These are phyloP conservation scores for Lasiommata megera DNA, from an alignment of 2,888 invertebrate species.

Conservation along the genomic window DNA sequence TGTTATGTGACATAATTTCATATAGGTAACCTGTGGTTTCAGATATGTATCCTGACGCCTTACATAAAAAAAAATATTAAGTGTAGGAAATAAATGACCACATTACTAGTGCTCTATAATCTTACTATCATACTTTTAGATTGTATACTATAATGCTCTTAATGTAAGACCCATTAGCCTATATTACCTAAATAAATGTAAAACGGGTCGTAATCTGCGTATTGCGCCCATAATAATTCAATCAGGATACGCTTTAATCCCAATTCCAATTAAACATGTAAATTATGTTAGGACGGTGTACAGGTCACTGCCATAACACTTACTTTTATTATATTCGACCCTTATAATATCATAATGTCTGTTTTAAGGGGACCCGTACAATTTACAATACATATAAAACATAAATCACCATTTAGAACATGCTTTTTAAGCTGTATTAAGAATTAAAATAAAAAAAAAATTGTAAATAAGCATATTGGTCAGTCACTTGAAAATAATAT, in stretches of 20 bases:
- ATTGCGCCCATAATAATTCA: conserved; percentile 11
- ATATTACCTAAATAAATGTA: neutral
- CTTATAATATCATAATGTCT: neutral
- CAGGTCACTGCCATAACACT: neutral
- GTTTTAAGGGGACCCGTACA: neutral
- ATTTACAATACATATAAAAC: neutral
- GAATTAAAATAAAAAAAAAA: too few species aligned
- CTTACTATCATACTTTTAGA: neutral
- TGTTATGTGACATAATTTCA: too few species aligned
- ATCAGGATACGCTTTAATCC: conserved; percentile 8
- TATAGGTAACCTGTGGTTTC: too few species aligned
- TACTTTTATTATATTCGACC: neutral
- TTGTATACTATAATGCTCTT: neutral
- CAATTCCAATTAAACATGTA: conserved; percentile 5
- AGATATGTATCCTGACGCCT: too few species aligned
- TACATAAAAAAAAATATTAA: too few species aligned
- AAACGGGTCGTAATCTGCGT: conserved; percentile 6
- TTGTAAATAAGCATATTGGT: too few species aligned
- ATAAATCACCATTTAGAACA: too few species aligned
- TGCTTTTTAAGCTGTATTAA: too few species aligned
- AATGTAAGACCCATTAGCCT: neutral
- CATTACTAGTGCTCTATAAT: too few species aligned
- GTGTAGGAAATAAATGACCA: too few species aligned
- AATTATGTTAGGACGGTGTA: neutral
- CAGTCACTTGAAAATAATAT: too few species aligned